phyloP scores from a whole-genome alignment of 1,140 invertebrate genomes.

The Drosophila melanica region DNA sequence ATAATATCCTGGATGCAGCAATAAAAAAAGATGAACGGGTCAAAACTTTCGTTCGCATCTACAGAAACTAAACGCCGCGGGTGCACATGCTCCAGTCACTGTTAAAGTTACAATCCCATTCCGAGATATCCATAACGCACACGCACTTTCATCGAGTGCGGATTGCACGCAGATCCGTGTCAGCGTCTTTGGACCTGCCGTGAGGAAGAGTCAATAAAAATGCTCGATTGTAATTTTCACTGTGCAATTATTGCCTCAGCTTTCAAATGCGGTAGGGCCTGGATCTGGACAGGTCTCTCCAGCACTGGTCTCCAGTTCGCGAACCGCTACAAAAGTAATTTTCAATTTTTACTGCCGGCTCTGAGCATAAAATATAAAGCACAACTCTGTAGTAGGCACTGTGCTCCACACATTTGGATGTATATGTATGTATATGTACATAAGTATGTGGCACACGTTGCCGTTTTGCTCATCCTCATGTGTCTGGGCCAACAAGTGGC shows the following conservation, averaged over 20 bases:
- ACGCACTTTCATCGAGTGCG: conserved; percentile 68
- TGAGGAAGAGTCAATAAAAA: conserved; percentile 66
- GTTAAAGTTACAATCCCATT: conserved; percentile 3
- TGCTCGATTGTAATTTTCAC: conserved; percentile 76
- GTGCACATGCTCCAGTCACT: conserved; percentile 36
- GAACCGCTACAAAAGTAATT: conserved; percentile 66
- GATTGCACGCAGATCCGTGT: conserved; percentile 48
- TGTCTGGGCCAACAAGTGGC: conserved; percentile 24
- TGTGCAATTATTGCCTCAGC: conserved; percentile 78
- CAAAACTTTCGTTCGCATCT: conserved; percentile 63
- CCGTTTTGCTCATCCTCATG: conserved; percentile 36
- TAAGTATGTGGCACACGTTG: conserved; percentile 70
- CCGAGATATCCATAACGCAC: conserved; percentile 51
- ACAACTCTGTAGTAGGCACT: conserved; percentile 53
- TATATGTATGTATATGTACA: conserved; percentile 18
- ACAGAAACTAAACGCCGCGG: conserved; percentile 53
- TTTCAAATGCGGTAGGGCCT: conserved; percentile 73
- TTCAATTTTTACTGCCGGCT: conserved; percentile 77
- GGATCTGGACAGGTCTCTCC: not conserved
- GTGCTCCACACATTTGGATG: not conserved
- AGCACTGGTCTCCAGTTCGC: not conserved
- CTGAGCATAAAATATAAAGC: conserved; percentile 68
- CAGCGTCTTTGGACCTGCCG: conserved; percentile 9
- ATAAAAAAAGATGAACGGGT: conserved; percentile 49
- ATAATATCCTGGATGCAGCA: conserved; percentile 51